Evolutionary conservation across 2,797 vertebrate species (phyloP).

Genomic region (Enteromius treurensis): DNA sequence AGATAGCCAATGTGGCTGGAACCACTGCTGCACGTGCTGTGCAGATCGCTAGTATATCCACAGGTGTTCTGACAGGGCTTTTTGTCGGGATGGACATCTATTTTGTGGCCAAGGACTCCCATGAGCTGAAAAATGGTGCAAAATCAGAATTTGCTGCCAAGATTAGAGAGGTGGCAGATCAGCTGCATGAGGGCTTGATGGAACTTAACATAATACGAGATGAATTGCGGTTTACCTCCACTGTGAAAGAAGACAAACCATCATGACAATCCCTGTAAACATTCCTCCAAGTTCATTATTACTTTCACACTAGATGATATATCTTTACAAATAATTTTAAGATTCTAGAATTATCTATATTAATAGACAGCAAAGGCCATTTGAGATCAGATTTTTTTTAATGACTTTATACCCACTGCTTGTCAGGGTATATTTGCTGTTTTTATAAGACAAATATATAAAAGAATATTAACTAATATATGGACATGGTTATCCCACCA

Average conservation of each 20-base stretch:
- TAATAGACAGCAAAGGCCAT: background rate
- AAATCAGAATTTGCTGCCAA: constrained; percentile 80
- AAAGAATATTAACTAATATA: background rate
- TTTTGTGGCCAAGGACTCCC: constrained; percentile 81
- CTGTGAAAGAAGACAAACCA: constrained; percentile 22
- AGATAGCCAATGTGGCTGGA: constrained; percentile 78
- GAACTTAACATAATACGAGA: constrained; percentile 76
- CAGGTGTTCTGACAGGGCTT: constrained; percentile 75
- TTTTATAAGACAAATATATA: background rate
- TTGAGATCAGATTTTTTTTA: background rate
- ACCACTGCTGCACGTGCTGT: constrained; percentile 79
- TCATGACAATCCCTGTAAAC: constrained; percentile 24
- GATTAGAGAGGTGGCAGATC: constrained; percentile 74
- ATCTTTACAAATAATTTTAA: background rate
- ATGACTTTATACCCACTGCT: background rate
- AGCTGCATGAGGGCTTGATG: constrained; percentile 77
- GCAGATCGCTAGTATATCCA: constrained; percentile 80
- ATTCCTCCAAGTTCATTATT: background rate
- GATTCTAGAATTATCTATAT: background rate
- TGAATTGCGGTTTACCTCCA: constrained; percentile 71
- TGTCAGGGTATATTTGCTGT: background rate
- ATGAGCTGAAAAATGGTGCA: constrained; percentile 79
- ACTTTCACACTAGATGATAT: background rate
- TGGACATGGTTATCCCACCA: constrained; percentile 3
- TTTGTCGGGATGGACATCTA: constrained; percentile 82